Conservation (phyloP, 2,113 vertebrate species). For the Leucopsar rothschildi region DNA sequence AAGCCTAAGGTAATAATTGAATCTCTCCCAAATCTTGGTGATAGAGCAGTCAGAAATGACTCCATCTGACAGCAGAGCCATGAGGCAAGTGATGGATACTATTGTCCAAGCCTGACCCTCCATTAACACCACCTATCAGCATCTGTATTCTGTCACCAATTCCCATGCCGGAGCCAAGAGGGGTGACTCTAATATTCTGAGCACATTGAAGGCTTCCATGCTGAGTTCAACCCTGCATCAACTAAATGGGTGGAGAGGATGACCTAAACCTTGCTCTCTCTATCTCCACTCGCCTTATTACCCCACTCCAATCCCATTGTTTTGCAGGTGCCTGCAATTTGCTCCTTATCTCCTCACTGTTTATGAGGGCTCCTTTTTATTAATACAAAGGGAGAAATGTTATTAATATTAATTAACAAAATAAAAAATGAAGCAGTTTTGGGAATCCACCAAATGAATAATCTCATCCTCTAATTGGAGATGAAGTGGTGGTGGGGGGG, state of each 20-base stretch:
- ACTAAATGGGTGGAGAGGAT: constrained; percentile 75
- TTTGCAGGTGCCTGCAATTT: constrained; percentile 86
- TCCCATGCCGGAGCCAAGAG: constrained; percentile 79
- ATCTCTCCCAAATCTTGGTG: constrained; percentile 82
- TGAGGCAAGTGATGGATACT: constrained; percentile 89
- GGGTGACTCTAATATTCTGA: constrained; percentile 81
- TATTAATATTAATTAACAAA: constrained; percentile 84
- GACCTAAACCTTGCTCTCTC: constrained; percentile 67
- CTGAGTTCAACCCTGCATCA: constrained; percentile 69
- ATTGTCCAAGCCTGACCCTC: constrained; percentile 91
- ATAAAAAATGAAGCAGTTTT: constrained; percentile 75
- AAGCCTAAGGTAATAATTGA: constrained; percentile 84
- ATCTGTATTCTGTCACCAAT: constrained; percentile 88
- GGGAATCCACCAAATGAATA: constrained; percentile 76
- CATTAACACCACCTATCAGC: constrained; percentile 92
- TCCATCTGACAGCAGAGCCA: constrained; percentile 81
- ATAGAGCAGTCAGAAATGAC: constrained; percentile 81
- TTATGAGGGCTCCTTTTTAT: constrained; percentile 74
- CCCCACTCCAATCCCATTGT: constrained; percentile 78
- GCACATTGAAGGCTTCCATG: constrained; percentile 72
- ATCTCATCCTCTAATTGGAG: constrained; percentile 83
- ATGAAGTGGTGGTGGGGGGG: constrained; percentile 69
- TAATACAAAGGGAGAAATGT: constrained; percentile 77
- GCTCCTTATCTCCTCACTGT: constrained; percentile 79
- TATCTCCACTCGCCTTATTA: constrained; percentile 70